Percentiles rank a stretch among this genome's conserved stretches.
phyloP scores from a whole-genome alignment of 2,888 invertebrate genomes.

The Encarsia formosa region DNA sequence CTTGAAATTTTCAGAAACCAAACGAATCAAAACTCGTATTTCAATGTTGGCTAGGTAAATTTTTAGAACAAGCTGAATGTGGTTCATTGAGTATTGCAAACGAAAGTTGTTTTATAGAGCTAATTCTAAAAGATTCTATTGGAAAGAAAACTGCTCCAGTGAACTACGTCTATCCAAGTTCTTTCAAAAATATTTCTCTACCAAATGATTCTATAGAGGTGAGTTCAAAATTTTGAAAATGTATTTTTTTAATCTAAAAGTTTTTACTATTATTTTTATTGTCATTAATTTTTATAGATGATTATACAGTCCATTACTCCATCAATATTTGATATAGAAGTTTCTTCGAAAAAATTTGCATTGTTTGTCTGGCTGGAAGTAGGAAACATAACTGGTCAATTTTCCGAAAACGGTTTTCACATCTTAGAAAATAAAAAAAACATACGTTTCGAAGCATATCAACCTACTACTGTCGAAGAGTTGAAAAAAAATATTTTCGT shows the following conservation, averaged over 20 bases:
- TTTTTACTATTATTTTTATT: too few species aligned
- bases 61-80: constrained; percentile 43
- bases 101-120: constrained; percentile 51
- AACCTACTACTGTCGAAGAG: constrained; percentile 26
- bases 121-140: constrained; percentile 53
- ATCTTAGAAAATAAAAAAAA: constrained; percentile 42
- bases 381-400: constrained; percentile 57
- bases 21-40: constrained; percentile 38
- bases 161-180: constrained; percentile 65
- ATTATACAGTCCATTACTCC: constrained; percentile 28
- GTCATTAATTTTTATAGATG: too few species aligned
- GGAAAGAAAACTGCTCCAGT: constrained; percentile 55
- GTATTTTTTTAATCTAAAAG: too few species aligned
- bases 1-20: constrained; percentile 41
- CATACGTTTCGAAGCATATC: constrained; percentile 37
- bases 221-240: constrained; percentile 30
- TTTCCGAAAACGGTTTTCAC: constrained; percentile 74
- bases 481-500: constrained; percentile 32
- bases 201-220: constrained; percentile 59
- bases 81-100: constrained; percentile 39
- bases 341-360: constrained; percentile 56
- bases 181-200: constrained; percentile 57
- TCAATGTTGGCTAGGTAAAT: constrained; percentile 41
- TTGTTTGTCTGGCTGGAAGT: constrained; percentile 70
- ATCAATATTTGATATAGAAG: constrained; percentile 42